phyloP scores from a whole-genome alignment of 2,113 vertebrate species.

The Pogona vitticeps region DNA sequence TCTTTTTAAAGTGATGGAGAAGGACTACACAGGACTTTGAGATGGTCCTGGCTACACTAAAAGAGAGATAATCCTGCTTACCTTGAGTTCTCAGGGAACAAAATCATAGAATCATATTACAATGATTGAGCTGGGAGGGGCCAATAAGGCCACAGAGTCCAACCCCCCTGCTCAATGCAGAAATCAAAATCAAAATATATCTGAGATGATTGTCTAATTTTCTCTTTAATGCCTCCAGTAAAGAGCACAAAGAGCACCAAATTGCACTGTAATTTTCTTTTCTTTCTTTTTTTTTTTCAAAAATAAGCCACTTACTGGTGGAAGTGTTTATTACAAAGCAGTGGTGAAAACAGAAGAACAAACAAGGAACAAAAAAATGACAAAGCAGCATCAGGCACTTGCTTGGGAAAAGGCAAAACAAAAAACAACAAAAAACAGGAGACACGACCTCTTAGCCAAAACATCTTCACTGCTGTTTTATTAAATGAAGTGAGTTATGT shows the following conservation, averaged over 20 bases:
- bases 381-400: conserved; percentile 29
- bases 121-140: no score
- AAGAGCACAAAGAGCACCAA: conserved; percentile 1
- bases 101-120: no score
- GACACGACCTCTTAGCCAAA: not conserved
- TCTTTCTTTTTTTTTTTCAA: not conserved
- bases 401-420: fast-evolving
- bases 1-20: not conserved
- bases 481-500: not conserved
- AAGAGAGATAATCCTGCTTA: not conserved
- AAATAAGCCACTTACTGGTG: conserved; percentile 11
- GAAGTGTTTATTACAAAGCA: not conserved
- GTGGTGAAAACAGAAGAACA: conserved; percentile 14
- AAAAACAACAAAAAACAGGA: no score
- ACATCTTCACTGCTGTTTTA: conserved; percentile 6
- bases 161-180: no score
- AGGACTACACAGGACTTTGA: not conserved
- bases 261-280: conserved; percentile 4
- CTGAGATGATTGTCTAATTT: no score
- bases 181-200: no score
- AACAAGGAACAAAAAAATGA: conserved; percentile 16
- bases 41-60: not conserved
- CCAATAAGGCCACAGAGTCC: no score
- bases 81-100: conserved; percentile 1
- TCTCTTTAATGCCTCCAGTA: not conserved